These are phyloP conservation scores for Chirona hameri DNA, from an alignment of 2,888 invertebrate genomes.

Conservation along the genomic window DNA sequence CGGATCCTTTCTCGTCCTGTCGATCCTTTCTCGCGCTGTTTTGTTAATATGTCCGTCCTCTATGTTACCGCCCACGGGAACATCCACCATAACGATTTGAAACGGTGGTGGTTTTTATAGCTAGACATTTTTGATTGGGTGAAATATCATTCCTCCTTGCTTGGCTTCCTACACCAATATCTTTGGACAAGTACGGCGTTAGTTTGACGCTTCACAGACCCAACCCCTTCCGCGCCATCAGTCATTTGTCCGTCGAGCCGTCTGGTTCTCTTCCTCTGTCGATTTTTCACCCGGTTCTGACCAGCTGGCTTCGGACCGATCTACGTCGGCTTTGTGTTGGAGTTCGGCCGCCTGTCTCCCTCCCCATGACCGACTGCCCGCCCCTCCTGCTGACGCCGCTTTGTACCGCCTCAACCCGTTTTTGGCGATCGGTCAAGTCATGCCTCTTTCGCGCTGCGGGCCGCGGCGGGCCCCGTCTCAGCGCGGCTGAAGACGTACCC, in stretches of 20 bases:
- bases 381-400: neutral
- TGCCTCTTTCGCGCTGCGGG: neutral
- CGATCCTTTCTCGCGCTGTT: too few relatives aligned
- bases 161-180: too few relatives aligned
- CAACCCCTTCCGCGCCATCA: neutral
- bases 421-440: neutral
- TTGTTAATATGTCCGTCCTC: too few relatives aligned
- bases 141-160: too few relatives aligned
- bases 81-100: too few relatives aligned
- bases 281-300: neutral
- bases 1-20: too few relatives aligned
- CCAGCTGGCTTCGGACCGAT: neutral
- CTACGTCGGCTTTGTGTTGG: neutral
- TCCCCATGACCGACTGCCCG: neutral
- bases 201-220: too few relatives aligned
- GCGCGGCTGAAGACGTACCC: neutral
- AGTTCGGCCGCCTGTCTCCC: neutral
- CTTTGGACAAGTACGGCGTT: too few relatives aligned
- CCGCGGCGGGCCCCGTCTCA: neutral
- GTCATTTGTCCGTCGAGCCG: neutral
- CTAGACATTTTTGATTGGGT: too few relatives aligned
- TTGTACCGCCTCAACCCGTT: neutral
- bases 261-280: neutral
- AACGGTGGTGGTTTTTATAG: too few relatives aligned
- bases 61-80: too few relatives aligned